Evolutionary conservation across 2,113 vertebrate species (phyloP).

Genomic region (Hypocryptadius cinnamomeus): DNA sequence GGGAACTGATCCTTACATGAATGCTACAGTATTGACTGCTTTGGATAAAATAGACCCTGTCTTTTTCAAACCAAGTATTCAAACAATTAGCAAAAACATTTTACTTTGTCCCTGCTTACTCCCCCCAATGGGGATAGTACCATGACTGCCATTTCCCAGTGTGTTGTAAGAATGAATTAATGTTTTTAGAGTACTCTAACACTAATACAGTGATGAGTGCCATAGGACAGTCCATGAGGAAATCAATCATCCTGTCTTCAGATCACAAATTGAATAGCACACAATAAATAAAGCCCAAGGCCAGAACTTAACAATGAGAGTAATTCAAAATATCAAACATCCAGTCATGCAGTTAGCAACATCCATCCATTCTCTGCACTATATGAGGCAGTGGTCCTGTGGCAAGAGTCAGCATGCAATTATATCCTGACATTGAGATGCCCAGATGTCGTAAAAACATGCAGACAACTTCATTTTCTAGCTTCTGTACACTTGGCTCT

Average conservation of each 20-base stretch:
- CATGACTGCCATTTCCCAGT: not conserved
- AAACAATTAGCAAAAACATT: not conserved
- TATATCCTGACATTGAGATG: not conserved
- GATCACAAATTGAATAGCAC: conserved; percentile 21
- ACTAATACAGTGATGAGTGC: conserved; percentile 22
- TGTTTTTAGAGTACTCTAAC: not conserved
- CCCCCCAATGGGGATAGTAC: not conserved
- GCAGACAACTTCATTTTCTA: conserved; percentile 19
- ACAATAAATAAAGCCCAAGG: conserved; percentile 35
- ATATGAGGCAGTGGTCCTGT: not conserved
- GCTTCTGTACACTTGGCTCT: not conserved
- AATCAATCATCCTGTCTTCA: conserved; percentile 50
- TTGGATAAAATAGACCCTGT: not conserved
- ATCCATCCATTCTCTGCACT: conserved; percentile 1
- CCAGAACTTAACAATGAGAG: conserved; percentile 24
- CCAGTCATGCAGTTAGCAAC: conserved; percentile 1
- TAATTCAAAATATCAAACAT: conserved; percentile 43
- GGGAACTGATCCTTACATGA: not conserved
- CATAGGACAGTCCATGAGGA: conserved; percentile 33
- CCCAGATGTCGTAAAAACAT: not conserved
- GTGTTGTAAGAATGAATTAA: conserved; percentile 39
- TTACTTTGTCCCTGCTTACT: conserved; percentile 36
- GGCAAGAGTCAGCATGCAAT: conserved; percentile 9
- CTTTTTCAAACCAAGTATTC: not conserved
- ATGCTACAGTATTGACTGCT: not conserved